Evolutionary conservation across 2,888 invertebrate species (phyloP), one percentile per base, ranked within the genome.

Genomic region (Chaetogeoica ovagalla): DNA sequence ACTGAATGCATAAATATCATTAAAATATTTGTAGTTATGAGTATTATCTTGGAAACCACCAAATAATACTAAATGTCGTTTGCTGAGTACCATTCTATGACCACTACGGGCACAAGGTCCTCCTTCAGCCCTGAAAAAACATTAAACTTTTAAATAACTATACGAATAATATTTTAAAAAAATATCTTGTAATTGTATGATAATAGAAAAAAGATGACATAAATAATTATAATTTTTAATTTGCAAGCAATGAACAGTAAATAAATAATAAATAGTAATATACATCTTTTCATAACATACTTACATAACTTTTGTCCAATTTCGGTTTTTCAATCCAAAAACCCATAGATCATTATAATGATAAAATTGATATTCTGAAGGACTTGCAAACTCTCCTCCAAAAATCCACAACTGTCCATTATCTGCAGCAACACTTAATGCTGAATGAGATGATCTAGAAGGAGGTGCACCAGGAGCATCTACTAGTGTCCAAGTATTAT

Each of bases 281-380:
- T 39, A 39, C 55, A 13, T 30, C 55, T 55, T 37, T 5, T 55
- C 15, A 55, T 55, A 62, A 62, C 13, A 63, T 30, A 84, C 87
- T 84, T 83, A 89, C 88, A 84, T 86, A 62, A 89, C 85, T 88
- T 96, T 95, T 84, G 95, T 93, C 97, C 97, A 97, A 85, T 90
- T 91, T 83, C 91, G 91, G 0, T 90, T 89, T 55, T 89, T 89
- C 0, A 96, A 86, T 83, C 93, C 92, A 85, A 91, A 94, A 79
- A 94, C 91, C 96, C 97, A 97, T 0, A 97, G 88, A 86, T 97
- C 97, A 85, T 91, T 92, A 86, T 95, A 97, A 86, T 97, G 97
- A 85, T 96, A 93, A 86, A 96, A 97, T 87, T 97, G 97, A 23
- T 93, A 91, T 85, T 96, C 95, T 0, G 93, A 91, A 0, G 94